Evolutionary conservation across 1,140 invertebrate genomes (phyloP).

Genomic region (Drosophila mayri): DNA sequence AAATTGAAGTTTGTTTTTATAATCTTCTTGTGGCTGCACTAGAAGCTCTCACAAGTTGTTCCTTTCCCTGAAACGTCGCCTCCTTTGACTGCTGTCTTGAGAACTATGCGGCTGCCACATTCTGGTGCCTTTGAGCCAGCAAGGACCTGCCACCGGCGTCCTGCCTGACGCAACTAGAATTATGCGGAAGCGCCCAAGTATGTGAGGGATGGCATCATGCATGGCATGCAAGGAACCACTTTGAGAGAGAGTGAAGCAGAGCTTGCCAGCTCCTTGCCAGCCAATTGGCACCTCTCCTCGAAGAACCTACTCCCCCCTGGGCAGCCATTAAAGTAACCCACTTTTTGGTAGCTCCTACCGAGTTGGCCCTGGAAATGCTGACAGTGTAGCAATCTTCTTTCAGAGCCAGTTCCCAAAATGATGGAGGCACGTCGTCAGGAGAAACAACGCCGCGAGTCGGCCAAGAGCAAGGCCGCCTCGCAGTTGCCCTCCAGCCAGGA

Average conservation of each 20-base stretch:
- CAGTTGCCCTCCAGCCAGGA: slow-evolving; percentile 53
- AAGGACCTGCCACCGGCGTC: not conserved
- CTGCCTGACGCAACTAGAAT: slow-evolving; percentile 6
- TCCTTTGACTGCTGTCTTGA: not conserved
- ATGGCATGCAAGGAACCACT: slow-evolving; percentile 6
- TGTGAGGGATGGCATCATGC: slow-evolving; percentile 32
- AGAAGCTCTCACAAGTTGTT: not conserved
- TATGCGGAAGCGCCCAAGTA: slow-evolving; percentile 30
- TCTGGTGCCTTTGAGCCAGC: slow-evolving; percentile 28
- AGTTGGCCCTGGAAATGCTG: not conserved
- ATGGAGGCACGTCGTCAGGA: slow-evolving; percentile 55
- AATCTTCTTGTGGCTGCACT: not conserved
- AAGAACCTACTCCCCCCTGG: not conserved
- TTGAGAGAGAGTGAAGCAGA: too few relatives aligned
- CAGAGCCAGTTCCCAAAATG: not conserved
- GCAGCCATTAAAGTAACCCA: not conserved
- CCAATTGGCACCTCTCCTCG: slow-evolving; percentile 1
- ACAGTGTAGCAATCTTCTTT: not conserved
- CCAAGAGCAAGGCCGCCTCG: slow-evolving; percentile 35
- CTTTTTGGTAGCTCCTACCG: not conserved
- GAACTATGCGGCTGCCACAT: slow-evolving; percentile 33
- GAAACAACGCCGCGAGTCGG: slow-evolving; percentile 42
- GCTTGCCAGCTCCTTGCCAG: not conserved
- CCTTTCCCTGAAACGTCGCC: not conserved
- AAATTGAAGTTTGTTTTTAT: not conserved